These are phyloP conservation scores for Xylocopa sonorina DNA, from an alignment of 1,140 invertebrate genomes.

Conservation along the genomic window DNA sequence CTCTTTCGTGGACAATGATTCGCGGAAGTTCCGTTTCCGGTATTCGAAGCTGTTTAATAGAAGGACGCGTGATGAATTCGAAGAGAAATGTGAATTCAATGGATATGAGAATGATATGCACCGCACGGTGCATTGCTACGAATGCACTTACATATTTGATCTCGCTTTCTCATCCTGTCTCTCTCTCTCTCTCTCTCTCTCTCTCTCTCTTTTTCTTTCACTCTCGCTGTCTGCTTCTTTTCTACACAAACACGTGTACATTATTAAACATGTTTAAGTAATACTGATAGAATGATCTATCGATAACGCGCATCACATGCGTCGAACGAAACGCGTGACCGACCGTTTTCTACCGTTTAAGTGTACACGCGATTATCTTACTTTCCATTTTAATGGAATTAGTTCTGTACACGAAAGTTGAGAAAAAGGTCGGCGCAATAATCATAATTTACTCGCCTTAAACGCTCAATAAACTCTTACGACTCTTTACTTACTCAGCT, in stretches of 20 bases:
- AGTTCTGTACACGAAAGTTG: not conserved
- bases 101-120: constrained; percentile 37
- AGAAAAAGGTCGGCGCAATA: no score
- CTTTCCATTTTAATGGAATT: not conserved
- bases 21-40: no score
- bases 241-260: not conserved
- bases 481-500: constrained; percentile 42
- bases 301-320: not conserved
- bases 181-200: no score
- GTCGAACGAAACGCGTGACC: not conserved
- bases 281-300: constrained; percentile 14
- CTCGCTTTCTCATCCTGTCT: no score
- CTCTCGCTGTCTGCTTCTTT: no score
- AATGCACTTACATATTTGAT: not conserved
- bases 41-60: not conserved
- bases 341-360: not conserved
- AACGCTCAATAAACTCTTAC: constrained; percentile 8
- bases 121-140: not conserved
- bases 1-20: not conserved
- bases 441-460: constrained; percentile 17
- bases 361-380: not conserved
- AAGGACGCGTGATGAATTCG: not conserved
- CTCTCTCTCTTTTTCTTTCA: no score
- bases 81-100: not conserved
- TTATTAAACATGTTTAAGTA: not conserved